phyloP scores from a whole-genome alignment of 2,888 invertebrate genomes.

The Synanthedon formicaeformis region DNA sequence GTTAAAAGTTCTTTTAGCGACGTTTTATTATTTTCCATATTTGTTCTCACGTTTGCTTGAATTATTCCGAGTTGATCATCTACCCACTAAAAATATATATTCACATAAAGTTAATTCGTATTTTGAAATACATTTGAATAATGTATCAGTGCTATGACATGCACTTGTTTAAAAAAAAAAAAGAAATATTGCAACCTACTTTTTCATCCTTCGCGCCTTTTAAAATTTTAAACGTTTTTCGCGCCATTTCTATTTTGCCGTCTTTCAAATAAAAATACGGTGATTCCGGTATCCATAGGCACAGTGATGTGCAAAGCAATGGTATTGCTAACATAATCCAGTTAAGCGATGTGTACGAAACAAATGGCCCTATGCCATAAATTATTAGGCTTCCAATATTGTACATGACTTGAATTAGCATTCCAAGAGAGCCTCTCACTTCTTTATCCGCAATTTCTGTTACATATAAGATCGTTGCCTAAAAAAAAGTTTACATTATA shows the following conservation, averaged over 20 bases:
- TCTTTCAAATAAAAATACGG: constrained; percentile 72
- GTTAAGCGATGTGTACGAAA: constrained; percentile 53
- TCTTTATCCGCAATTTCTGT: constrained; percentile 67
- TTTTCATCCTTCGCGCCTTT: constrained; percentile 53
- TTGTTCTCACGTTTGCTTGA: constrained; percentile 54
- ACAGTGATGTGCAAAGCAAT: constrained; percentile 50
- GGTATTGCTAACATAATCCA: constrained; percentile 57
- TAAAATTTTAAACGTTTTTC: constrained; percentile 45
- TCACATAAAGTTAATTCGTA: background rate
- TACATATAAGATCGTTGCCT: constrained; percentile 65
- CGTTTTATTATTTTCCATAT: constrained; percentile 66
- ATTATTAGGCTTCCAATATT: constrained; percentile 54
- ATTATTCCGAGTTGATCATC: constrained; percentile 45
- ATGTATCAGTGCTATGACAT: background rate
- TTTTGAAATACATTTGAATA: background rate
- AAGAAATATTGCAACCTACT: constrained; percentile 20
- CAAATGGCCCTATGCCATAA: constrained; percentile 59
- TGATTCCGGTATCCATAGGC: constrained; percentile 73
- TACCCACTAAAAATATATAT: constrained; percentile 33
- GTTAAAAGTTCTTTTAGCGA: constrained; percentile 58
- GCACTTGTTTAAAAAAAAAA: background rate
- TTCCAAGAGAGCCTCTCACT: constrained; percentile 57
- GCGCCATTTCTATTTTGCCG: constrained; percentile 55
- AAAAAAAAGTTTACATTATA: constrained; percentile 13
- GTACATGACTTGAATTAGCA: constrained; percentile 60